Evolutionary conservation across 2,113 vertebrate genomes (phyloP), one percentile per base, ranked within the genome.

Genomic region (Chroicocephalus ridibundus): DNA sequence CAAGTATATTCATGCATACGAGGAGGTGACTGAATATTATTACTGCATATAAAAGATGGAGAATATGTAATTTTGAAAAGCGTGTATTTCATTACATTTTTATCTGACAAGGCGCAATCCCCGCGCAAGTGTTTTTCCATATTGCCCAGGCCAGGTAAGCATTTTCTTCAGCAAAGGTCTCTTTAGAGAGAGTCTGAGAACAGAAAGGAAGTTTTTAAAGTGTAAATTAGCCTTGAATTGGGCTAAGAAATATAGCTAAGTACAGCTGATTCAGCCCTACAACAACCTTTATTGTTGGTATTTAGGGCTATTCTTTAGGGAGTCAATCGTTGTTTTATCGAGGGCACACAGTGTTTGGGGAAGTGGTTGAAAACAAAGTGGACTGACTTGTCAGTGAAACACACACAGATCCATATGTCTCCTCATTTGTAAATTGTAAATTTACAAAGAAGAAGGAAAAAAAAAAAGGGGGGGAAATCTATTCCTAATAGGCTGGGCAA

Each of bases 101-200:
- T 74, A 55, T 88, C 72, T 71, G 83, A n/a, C 38, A 91, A 93
- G 75, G 90, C 83, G 66, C 75, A 77, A 89, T 57, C 86, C 81
- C 10, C 10, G 68, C 90, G 58, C 68, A 71, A 65, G 54, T 55
- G 7, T 17, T 86, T 54, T 82, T 69, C 76, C 55, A 8, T 95
- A 86, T 96, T 94, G 86, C 96, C 97, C 94, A 60, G 95, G 82
- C 86, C 86, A 69, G 61, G 62, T 19, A 72, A 58, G 78, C 38
- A 9, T 79, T 91, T 95, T 75, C 40, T 82, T 71, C 46, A 69
- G 66, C 15, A 9, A 93, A 88, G 25, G 12, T 70, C 44, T 84
- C 40, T 81, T 26, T 10, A 76, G 54, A 91, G 66, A 62, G n/a
- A 34, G 11, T 71, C 72, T 79, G 44, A 36, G 62, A 27, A 58